Base-by-base conservation (phyloP, 2,888 invertebrate species). In the Sialis fuliginosa region DNA sequence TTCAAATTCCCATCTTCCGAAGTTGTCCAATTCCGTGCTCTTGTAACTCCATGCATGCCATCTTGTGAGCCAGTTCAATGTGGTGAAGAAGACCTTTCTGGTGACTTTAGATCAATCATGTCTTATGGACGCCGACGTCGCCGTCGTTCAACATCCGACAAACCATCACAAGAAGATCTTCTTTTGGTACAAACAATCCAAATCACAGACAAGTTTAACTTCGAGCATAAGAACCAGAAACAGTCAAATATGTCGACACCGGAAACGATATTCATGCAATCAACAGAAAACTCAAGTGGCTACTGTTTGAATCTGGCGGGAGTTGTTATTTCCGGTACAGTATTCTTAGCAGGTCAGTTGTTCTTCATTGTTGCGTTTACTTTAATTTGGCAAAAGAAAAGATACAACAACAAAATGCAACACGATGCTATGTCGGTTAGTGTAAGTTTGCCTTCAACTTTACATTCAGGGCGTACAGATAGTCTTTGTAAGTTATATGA, bases 1-100 rank as follows among this genome's bases (percentile, higher is more conserved):
- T 93, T 93, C 76, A 92, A 93, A 66, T 93, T 93, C 72, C 92
- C 92, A 40, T 90, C 90, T 44, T 90, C 90, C 9, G 91, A 92
- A 63, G 84, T 90, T 42, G 92, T 93, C 2, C 92, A 92, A 63
- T 93, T 93, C 79, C 79, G 91, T 52, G 92, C 92, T n/a, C 66
- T 92, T 59, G 91, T 93, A 37, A 91, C 91, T 3, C 92, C 92
- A 0, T 92, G 92, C 64, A 84, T 93, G 81, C 91, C 91, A 30
- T 76, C 81, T 40, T 93, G 92, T 65, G 89, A 90, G 61, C 91
- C 92, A 6, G 88, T 91, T 7, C 86, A 87, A 60, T 92, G 91
- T 63, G 85, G 89, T 58, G 77, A 82, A 56, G 79, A 81, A 57
- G 88, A 88, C 58, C 77, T 81, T 45, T 83, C 84, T 49, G 89